These are phyloP conservation scores for Syngnathoides biaculeatus DNA, from an alignment of 2,113 vertebrate genomes.

Conservation along the genomic window DNA sequence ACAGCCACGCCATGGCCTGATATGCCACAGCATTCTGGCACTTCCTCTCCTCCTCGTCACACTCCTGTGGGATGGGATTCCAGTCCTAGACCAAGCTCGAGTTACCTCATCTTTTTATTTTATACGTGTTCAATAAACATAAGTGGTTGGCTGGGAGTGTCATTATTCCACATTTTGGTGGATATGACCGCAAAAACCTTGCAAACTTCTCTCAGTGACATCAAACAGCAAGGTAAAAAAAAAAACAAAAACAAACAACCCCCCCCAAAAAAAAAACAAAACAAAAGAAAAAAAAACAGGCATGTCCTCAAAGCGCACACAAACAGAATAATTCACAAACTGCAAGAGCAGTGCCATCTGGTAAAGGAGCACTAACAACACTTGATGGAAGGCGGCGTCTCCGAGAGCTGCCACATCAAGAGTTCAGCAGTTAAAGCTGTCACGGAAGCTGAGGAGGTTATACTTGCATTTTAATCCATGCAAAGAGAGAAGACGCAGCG, in stretches of 20 bases:
- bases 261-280: no score
- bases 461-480: constrained; percentile 72
- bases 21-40: neutral
- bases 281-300: constrained; percentile 72
- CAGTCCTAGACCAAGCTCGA: neutral
- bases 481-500: constrained; percentile 39
- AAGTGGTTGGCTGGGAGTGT: neutral
- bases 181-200: constrained; percentile 50
- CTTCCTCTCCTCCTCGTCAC: neutral
- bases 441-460: constrained; percentile 68
- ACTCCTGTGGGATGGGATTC: neutral
- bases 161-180: constrained; percentile 23
- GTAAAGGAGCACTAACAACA: constrained; percentile 71
- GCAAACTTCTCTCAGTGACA: constrained; percentile 66
- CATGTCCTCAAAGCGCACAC: constrained; percentile 68
- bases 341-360: constrained; percentile 58
- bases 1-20: neutral
- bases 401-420: constrained; percentile 59
- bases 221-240: constrained; percentile 71
- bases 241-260: constrained; percentile 73
- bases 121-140: neutral
- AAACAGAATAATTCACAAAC: constrained; percentile 79
- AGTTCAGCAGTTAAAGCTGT: constrained; percentile 69
- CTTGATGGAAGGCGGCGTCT: constrained; percentile 66
- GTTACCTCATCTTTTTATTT: neutral